Percentiles rank a stretch among this genome's conserved stretches.
Evolutionary conservation across 2,113 vertebrate species (phyloP).

Genomic region (Trematomus loennbergii): DNA sequence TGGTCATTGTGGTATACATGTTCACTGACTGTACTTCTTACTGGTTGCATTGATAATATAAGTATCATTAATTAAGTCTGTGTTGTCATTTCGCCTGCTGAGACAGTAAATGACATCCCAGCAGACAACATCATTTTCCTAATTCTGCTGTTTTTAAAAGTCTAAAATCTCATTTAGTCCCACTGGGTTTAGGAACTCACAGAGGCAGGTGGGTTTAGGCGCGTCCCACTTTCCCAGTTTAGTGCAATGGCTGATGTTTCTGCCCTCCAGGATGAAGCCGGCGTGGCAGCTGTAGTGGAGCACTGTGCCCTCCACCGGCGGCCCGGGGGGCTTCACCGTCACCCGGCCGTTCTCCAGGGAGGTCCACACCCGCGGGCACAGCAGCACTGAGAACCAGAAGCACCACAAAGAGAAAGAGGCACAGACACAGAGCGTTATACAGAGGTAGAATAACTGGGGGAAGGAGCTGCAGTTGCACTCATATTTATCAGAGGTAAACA

Average conservation of each 20-base stretch:
- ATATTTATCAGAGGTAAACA: not conserved
- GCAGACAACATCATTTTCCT: not conserved
- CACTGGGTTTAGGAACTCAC: conserved; percentile 77
- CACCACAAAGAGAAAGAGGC: not conserved
- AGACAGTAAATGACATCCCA: not conserved
- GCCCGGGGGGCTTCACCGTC: conserved; percentile 79
- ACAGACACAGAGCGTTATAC: not conserved
- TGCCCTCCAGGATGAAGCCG: conserved; percentile 91
- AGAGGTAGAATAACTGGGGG: not conserved
- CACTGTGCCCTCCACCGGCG: conserved; percentile 89
- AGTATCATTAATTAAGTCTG: not conserved
- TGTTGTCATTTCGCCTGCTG: not conserved
- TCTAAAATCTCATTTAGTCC: not conserved
- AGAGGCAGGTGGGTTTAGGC: conserved; percentile 91
- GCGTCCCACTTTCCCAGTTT: conserved; percentile 92
- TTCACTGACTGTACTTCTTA: not conserved
- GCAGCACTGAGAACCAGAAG: conserved; percentile 83
- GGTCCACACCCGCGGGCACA: conserved; percentile 90
- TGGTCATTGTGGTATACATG: not conserved
- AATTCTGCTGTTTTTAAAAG: not conserved
- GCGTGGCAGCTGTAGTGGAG: conserved; percentile 90
- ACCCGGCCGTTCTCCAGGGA: conserved; percentile 94
- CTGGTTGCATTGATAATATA: not conserved
- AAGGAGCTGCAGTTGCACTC: not conserved
- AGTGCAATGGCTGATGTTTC: conserved; percentile 89